A percentile compares a stretch with the other conserved stretches of the same genome.
Conservation (phyloP, 2,888 invertebrate species). For the Epirrita christyi region DNA sequence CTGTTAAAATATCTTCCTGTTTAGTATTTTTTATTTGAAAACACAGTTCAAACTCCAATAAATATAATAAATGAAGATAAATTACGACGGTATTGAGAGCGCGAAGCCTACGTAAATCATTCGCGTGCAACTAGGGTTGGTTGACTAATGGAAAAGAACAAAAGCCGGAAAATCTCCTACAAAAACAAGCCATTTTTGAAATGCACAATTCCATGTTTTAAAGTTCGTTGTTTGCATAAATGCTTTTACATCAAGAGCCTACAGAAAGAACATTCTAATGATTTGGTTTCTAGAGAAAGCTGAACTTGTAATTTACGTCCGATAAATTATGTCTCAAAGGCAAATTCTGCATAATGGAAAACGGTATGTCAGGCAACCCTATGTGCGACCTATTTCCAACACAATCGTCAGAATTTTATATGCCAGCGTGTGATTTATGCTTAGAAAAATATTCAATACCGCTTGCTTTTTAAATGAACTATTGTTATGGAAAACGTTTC, state of each 20-base stretch:
- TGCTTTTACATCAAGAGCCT: too few relatives aligned
- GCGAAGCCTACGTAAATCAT: constrained; percentile 40
- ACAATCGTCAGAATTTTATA: constrained; percentile 35
- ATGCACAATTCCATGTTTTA: too few relatives aligned
- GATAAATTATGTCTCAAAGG: too few relatives aligned
- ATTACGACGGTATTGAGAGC: constrained; percentile 31
- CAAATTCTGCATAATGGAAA: too few relatives aligned
- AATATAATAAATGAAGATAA: constrained; percentile 39
- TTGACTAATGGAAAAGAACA: background rate
- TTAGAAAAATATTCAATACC: constrained; percentile 37
- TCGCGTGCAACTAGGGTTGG: constrained; percentile 14
- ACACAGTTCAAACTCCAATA: constrained; percentile 30
- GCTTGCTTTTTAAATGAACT: constrained; percentile 25
- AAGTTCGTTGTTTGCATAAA: too few relatives aligned
- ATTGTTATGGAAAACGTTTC: constrained; percentile 31
- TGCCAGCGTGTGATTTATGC: constrained; percentile 32
- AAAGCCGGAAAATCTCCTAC: background rate
- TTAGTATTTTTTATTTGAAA: constrained; percentile 28
- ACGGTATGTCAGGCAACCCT: constrained; percentile 3
- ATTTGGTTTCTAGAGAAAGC: too few relatives aligned
- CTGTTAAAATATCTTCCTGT: constrained; percentile 6
- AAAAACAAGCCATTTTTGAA: too few relatives aligned
- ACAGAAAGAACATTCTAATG: too few relatives aligned
- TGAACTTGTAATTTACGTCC: too few relatives aligned
- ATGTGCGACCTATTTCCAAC: constrained; percentile 34